Percentiles rank a stretch among this genome's conserved stretches.
Conservation (phyloP, 2,113 vertebrate species). For the Sitta europaea region DNA sequence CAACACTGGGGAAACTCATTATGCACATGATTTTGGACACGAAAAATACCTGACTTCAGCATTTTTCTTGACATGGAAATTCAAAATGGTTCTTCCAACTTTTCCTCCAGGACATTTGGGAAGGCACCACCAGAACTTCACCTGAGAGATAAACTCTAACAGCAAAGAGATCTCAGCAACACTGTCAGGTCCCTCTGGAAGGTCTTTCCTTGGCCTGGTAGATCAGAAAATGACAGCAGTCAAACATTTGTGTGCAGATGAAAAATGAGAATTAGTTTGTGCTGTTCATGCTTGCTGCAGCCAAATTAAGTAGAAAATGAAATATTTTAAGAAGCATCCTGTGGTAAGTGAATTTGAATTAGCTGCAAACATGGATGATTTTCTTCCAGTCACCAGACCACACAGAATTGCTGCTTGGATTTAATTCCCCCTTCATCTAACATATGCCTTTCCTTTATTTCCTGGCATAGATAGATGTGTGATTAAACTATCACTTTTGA, state of each 20-base stretch:
- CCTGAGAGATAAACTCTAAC: background rate
- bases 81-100: background rate
- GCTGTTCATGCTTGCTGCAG: conserved; percentile 4
- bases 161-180: background rate
- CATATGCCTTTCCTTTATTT: conserved; percentile 26
- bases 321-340: conserved; percentile 48
- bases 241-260: background rate
- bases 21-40: background rate
- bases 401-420: background rate
- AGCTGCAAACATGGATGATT: conserved; percentile 22
- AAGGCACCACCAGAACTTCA: background rate
- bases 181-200: background rate
- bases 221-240: background rate
- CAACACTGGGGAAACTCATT: background rate
- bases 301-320: conserved; percentile 54
- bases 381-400: background rate
- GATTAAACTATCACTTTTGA: conserved; percentile 56
- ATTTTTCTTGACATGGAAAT: background rate
- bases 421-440: conserved; percentile 19
- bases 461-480: conserved; percentile 34
- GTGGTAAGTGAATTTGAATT: conserved; percentile 50
- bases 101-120: background rate
- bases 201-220: background rate
- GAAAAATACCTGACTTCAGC: background rate
- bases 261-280: conserved; percentile 36